These are phyloP conservation scores for Drosophila truncata DNA, from an alignment of 1,140 invertebrate species.

Conservation along the genomic window DNA sequence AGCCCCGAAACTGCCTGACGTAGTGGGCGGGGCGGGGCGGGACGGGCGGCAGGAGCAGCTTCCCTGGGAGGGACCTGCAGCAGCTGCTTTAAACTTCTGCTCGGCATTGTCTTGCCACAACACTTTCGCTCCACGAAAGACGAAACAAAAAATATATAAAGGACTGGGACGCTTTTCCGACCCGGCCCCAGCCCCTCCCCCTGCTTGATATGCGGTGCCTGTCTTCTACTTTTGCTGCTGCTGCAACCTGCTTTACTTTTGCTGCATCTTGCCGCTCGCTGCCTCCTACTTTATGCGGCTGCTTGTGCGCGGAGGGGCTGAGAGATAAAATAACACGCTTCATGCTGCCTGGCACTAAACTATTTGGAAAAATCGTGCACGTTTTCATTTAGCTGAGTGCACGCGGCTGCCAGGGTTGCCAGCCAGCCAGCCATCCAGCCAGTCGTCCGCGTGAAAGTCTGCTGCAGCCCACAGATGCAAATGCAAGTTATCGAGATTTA, in stretches of 20 bases:
- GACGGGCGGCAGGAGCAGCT: background rate
- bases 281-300: conserved; percentile 42
- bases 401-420: conserved; percentile 59
- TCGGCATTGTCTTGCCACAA: conserved; percentile 61
- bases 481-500: conserved; percentile 66
- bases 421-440: conserved; percentile 24
- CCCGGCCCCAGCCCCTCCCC: background rate
- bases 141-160: conserved; percentile 28
- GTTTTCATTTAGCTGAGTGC: conserved; percentile 84
- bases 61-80: conserved; percentile 14
- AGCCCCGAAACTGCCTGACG: conserved; percentile 13
- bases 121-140: conserved; percentile 38
- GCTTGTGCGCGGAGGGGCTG: conserved; percentile 2
- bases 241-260: conserved; percentile 66
- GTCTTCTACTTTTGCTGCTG: conserved; percentile 61
- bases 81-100: conserved; percentile 59
- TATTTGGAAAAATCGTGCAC: conserved; percentile 79
- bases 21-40: no score
- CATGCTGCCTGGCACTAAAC: conserved; percentile 69
- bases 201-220: conserved; percentile 70
- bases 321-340: conserved; percentile 72
- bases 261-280: conserved; percentile 60
- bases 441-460: conserved; percentile 33
- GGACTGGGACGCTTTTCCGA: conserved; percentile 18
- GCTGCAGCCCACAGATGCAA: conserved; percentile 38